phyloP scores from a whole-genome alignment of 2,113 vertebrate species.

The Aleadryas rufinucha region DNA sequence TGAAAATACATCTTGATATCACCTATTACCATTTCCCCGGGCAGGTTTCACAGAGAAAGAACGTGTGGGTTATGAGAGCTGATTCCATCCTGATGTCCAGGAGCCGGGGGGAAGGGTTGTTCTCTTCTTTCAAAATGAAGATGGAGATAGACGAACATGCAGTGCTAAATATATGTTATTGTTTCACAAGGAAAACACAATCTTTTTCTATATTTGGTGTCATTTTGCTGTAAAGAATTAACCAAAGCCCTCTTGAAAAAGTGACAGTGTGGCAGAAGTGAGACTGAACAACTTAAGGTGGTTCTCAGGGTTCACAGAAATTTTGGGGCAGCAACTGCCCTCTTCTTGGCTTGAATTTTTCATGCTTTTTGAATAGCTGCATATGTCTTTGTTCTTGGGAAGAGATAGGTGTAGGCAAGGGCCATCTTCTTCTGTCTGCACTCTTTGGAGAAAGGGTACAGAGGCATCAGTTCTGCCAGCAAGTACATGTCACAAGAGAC shows the following conservation, averaged over 20 bases:
- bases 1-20: not conserved
- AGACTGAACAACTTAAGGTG: not conserved
- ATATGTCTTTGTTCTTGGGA: not conserved
- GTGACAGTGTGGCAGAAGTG: rapidly evolving
- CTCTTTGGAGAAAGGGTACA: not conserved
- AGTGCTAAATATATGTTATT: not conserved
- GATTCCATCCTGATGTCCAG: not conserved
- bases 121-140: not conserved
- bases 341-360: not conserved
- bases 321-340: not conserved
- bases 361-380: not conserved
- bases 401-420: not conserved
- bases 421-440: not conserved
- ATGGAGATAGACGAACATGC: not conserved
- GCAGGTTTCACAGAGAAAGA: not conserved
- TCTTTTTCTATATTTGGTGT: not conserved
- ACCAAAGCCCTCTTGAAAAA: not conserved
- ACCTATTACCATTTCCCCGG: not conserved
- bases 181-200: not conserved
- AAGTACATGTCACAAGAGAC: not conserved
- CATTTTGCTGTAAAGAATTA: not conserved
- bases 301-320: not conserved
- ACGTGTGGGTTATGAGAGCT: not conserved
- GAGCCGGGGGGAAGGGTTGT: not conserved
- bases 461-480: not conserved